These are phyloP conservation scores for Paradoxurus hermaphroditus DNA, from an alignment of 2,113 vertebrate species.

Conservation along the genomic window DNA sequence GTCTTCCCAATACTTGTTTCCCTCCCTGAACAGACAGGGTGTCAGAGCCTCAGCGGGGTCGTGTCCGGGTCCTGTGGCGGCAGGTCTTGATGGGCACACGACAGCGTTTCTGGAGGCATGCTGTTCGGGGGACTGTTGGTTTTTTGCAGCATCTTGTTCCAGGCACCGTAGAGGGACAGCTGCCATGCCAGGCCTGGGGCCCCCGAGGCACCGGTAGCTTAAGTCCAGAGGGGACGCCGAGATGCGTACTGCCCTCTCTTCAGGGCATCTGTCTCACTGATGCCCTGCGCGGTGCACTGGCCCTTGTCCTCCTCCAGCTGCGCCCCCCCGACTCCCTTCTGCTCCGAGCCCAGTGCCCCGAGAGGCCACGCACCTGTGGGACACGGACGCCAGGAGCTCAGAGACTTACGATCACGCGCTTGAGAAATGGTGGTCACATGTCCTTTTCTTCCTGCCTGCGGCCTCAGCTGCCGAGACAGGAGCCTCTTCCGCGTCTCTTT, in stretches of 20 bases:
- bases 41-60: background rate
- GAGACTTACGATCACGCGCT: background rate
- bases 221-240: too few relatives aligned
- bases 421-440: rapidly evolving
- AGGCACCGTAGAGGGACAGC: too few relatives aligned
- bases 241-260: rapidly evolving
- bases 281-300: rapidly evolving
- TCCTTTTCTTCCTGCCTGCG: background rate
- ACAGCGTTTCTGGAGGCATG: background rate
- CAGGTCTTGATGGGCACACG: rapidly evolving
- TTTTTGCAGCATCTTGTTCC: too few relatives aligned
- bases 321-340: rapidly evolving
- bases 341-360: rapidly evolving
- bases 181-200: rapidly evolving
- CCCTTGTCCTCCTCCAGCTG: rapidly evolving
- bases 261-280: rapidly evolving
- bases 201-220: rapidly evolving
- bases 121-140: rapidly evolving
- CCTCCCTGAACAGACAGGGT: rapidly evolving
- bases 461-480: background rate
- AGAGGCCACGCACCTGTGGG: rapidly evolving
- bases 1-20: background rate
- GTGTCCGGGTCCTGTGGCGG: background rate
- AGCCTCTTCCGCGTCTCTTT: rapidly evolving
- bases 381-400: rapidly evolving